phyloP scores from a whole-genome alignment of 1,140 invertebrate species.

The Anastatus disparis region DNA sequence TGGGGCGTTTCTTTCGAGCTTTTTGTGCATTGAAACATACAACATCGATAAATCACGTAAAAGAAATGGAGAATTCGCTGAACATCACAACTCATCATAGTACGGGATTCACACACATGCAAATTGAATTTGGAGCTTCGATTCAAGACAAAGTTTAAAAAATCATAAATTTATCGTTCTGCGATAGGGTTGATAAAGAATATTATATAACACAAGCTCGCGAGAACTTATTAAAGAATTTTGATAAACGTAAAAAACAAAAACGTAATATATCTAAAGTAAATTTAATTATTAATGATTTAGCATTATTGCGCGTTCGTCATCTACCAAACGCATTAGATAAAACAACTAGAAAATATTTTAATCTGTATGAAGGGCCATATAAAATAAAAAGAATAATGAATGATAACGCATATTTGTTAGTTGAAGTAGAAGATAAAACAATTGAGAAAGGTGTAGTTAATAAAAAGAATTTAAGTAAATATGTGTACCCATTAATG shows the following conservation, averaged over 20 bases:
- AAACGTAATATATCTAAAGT: conserved; percentile 10
- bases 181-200: too few species aligned
- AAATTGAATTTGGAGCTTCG: background rate
- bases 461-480: too few species aligned
- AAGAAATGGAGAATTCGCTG: background rate
- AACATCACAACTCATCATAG: background rate
- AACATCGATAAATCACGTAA: background rate
- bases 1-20: conserved; percentile 16
- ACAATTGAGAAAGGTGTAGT: too few species aligned
- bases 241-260: conserved; percentile 15
- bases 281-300: background rate
- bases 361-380: background rate
- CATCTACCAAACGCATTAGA: background rate
- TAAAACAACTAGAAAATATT: background rate
- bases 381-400: too few species aligned
- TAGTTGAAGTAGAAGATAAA: too few species aligned
- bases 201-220: background rate
- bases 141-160: too few species aligned
- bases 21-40: conserved; percentile 16
- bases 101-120: background rate
- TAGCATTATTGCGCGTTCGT: conserved; percentile 30
- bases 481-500: too few species aligned
- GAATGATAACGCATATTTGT: too few species aligned
- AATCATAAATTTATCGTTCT: too few species aligned
- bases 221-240: conserved; percentile 13